Conservation (phyloP, 2,113 vertebrate genomes). For the Blennius ocellaris region DNA sequence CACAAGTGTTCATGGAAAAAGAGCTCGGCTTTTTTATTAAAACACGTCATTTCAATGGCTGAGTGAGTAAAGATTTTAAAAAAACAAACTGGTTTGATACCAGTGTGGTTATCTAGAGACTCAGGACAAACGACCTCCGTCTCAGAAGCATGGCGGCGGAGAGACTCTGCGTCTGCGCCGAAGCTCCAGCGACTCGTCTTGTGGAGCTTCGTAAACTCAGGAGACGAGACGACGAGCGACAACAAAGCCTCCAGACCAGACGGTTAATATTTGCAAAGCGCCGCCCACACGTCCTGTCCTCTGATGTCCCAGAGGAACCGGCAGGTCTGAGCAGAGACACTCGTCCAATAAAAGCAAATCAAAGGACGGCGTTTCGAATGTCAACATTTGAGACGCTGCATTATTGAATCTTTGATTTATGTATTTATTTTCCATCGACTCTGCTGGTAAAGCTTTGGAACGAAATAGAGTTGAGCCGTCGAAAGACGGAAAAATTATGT, state of each 20-base stretch:
- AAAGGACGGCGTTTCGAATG: slow-evolving; percentile 30
- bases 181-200: too few species aligned
- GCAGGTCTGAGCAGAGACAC: slow-evolving; percentile 32
- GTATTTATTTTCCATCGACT: background rate
- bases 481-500: background rate
- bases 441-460: slow-evolving; percentile 2
- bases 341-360: slow-evolving; percentile 58
- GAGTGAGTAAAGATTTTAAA: slow-evolving; percentile 47
- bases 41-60: slow-evolving; percentile 46
- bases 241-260: slow-evolving; percentile 60
- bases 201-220: slow-evolving; percentile 4
- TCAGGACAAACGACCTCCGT: background rate
- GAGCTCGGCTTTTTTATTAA: slow-evolving; percentile 31
- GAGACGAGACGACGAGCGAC: background rate
- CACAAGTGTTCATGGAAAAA: slow-evolving; percentile 49
- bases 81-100: slow-evolving; percentile 45
- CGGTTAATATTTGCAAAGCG: slow-evolving; percentile 44
- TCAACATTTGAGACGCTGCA: slow-evolving; percentile 52
- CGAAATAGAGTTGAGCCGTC: background rate
- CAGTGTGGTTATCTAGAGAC: slow-evolving; percentile 35
- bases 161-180: too few species aligned
- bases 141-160: too few species aligned
- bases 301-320: slow-evolving; percentile 70
- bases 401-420: background rate
- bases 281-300: slow-evolving; percentile 28